These are phyloP conservation scores for Liodrosophila aerea DNA, from an alignment of 2,888 invertebrate genomes.

Conservation along the genomic window DNA sequence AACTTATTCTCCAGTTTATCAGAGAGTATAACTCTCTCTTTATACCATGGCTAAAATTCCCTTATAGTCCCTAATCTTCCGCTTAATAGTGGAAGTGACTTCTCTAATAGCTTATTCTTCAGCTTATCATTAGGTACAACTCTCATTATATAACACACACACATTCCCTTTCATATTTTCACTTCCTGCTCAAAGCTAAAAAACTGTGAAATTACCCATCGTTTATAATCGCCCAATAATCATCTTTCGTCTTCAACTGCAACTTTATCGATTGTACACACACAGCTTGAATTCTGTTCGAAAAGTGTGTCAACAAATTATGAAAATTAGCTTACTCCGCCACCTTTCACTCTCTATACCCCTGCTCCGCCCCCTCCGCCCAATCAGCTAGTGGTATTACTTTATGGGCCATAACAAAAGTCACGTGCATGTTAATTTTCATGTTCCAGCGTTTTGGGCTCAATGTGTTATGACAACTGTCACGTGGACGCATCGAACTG, in stretches of 20 bases:
- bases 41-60: too few relatives aligned
- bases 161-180: too few relatives aligned
- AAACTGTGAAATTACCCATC: too few relatives aligned
- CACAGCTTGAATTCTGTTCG: constrained; percentile 24
- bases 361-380: neutral
- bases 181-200: too few relatives aligned
- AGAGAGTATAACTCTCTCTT: too few relatives aligned
- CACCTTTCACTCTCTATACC: neutral
- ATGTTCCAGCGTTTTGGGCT: constrained; percentile 18
- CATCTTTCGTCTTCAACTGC: too few relatives aligned
- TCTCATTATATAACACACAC: too few relatives aligned
- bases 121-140: too few relatives aligned
- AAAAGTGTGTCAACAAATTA: constrained; percentile 46
- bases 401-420: constrained; percentile 39
- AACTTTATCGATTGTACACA: constrained; percentile 7
- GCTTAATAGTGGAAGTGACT: too few relatives aligned
- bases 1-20: too few relatives aligned
- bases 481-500: constrained; percentile 46
- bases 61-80: too few relatives aligned
- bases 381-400: neutral
- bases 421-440: constrained; percentile 54
- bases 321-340: constrained; percentile 21
- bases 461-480: constrained; percentile 46
- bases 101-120: too few relatives aligned
- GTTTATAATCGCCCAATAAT: neutral